Percentiles rank a stretch among this genome's conserved stretches.
Conservation (phyloP, 2,888 invertebrate species). For the Aspidapion aeneum region DNA sequence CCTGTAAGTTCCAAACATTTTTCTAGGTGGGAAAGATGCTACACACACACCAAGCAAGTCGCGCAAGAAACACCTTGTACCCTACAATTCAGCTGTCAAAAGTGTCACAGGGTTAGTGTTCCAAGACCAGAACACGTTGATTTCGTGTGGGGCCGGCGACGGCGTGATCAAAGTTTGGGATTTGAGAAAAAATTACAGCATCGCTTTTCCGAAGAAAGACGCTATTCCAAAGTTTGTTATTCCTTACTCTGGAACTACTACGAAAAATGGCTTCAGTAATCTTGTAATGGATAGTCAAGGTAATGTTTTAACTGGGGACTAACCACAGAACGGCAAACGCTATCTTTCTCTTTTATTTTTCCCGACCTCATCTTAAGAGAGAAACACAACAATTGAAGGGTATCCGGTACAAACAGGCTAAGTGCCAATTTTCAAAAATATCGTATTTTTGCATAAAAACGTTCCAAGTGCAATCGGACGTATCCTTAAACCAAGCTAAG, state of each 20-base stretch:
- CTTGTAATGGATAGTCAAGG: constrained; percentile 71
- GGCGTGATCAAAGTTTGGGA: constrained; percentile 79
- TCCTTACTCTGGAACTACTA: constrained; percentile 69
- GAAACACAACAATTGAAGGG: no score
- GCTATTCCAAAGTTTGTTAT: constrained; percentile 70
- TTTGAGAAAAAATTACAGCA: constrained; percentile 73
- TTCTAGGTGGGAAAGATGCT: constrained; percentile 10
- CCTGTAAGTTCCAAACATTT: no score
- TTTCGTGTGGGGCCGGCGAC: constrained; percentile 86
- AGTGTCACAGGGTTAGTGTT: constrained; percentile 83
- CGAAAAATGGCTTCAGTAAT: constrained; percentile 73
- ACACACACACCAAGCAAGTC: constrained; percentile 25
- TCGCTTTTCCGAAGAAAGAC: constrained; percentile 62
- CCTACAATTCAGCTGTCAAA: constrained; percentile 54
- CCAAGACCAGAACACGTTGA: constrained; percentile 72
- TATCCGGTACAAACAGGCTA: no score
- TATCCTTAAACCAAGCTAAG: no score
- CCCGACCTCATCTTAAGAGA: no score
- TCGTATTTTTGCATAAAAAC: no score
- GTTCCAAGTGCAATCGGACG: no score
- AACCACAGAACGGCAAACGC: no score
- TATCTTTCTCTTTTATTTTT: no score
- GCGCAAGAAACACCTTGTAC: constrained; percentile 26
- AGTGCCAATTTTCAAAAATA: no score
- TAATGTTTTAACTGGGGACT: no score